Percentiles rank a stretch among this genome's conserved stretches.
These are phyloP conservation scores for Fringilla coelebs DNA, from an alignment of 2,797 vertebrate species.

Conservation along the genomic window DNA sequence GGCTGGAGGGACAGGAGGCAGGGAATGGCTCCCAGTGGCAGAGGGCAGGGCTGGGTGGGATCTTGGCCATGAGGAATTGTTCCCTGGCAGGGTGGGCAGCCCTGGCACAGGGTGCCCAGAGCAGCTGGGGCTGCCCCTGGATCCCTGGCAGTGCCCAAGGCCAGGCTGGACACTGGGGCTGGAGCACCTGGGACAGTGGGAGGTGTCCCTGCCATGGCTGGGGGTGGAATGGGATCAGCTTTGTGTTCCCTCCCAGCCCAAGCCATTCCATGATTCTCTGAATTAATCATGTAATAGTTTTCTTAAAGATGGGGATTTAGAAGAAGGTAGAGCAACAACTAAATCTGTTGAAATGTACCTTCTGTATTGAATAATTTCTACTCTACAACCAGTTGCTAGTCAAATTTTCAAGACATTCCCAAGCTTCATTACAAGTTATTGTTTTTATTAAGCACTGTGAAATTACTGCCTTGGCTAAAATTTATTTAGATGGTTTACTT, in stretches of 20 bases:
- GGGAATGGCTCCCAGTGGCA: no score
- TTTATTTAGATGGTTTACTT: conserved; percentile 32
- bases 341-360: neutral
- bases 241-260: accelerated
- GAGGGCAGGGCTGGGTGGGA: no score
- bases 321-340: neutral
- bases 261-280: neutral
- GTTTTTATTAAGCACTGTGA: conserved; percentile 5
- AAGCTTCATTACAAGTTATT: neutral
- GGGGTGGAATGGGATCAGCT: accelerated
- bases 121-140: neutral
- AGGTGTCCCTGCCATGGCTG: neutral
- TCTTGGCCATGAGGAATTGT: no score
- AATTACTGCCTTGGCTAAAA: conserved; percentile 38
- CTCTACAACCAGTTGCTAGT: neutral
- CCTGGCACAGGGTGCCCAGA: no score
- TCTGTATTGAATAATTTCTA: neutral
- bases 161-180: neutral
- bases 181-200: neutral
- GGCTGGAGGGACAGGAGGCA: no score
- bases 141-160: neutral
- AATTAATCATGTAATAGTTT: neutral
- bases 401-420: neutral
- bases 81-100: no score
- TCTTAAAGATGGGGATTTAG: neutral